Conservation (phyloP, 2,113 vertebrate species). For the Serilophus lunatus region DNA sequence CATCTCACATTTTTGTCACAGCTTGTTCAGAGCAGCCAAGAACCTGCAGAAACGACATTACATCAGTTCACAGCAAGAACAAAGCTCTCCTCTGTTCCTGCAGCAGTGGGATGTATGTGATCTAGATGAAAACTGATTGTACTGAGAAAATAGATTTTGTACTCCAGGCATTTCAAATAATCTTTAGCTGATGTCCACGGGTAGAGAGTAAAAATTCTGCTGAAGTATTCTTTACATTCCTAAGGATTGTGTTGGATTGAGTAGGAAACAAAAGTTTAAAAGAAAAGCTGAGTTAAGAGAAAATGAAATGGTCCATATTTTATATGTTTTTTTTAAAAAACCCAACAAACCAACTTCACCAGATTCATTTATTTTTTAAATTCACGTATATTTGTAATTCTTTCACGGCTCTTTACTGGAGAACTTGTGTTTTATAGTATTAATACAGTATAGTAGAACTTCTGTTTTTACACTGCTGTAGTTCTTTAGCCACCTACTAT, state of each 20-base stretch:
- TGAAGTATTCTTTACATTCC: neutral
- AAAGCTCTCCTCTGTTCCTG: neutral
- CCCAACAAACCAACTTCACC: neutral
- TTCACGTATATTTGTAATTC: neutral
- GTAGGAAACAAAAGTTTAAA: neutral
- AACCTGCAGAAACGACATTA: neutral
- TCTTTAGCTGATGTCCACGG: neutral
- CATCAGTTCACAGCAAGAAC: neutral
- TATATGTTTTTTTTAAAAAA: neutral
- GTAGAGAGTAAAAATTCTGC: neutral
- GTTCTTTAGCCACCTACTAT: neutral
- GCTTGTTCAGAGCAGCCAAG: neutral
- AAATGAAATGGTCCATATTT: neutral
- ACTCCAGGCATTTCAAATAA: neutral
- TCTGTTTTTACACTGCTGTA: neutral
- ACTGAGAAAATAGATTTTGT: neutral
- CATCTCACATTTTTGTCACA: neutral
- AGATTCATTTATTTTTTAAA: neutral
- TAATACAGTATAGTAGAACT: neutral
- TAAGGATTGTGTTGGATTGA: neutral
- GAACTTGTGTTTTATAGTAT: neutral
- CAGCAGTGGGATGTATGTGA: neutral
- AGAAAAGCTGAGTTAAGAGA: neutral
- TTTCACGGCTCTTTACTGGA: neutral
- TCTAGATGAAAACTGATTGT: neutral